Conservation (phyloP, 2,888 invertebrate species). For the Acrocera orbiculus region DNA sequence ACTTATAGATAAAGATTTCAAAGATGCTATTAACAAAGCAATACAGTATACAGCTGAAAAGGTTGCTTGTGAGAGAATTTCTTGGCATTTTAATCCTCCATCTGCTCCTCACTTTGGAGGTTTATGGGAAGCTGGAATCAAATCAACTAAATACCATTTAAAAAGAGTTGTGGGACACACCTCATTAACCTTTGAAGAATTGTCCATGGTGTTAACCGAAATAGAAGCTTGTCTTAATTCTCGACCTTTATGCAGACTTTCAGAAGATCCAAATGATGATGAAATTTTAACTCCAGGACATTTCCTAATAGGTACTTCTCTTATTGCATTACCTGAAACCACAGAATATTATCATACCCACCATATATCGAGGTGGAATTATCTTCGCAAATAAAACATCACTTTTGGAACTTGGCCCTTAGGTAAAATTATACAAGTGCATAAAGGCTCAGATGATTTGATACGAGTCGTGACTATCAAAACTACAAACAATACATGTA, state of each 20-base stretch:
- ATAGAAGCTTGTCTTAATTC: conserved; percentile 18
- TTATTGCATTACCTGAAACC: conserved; percentile 9
- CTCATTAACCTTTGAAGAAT: conserved; percentile 16
- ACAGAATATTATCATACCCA: conserved; percentile 4
- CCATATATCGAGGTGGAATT: conserved; percentile 1
- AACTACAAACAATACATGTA: no score
- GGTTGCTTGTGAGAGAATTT: background rate
- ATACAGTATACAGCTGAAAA: background rate
- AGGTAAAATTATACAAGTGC: no score
- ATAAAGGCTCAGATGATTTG: no score
- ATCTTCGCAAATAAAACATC: conserved; percentile 1
- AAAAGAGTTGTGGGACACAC: conserved; percentile 13
- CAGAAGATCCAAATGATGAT: conserved; percentile 10
- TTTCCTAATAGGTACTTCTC: conserved; percentile 8
- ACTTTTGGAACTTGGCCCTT: conserved; percentile 9
- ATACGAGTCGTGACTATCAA: no score
- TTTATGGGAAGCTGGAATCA: conserved; percentile 19
- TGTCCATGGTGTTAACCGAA: conserved; percentile 14
- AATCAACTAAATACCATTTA: conserved; percentile 17
- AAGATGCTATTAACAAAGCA: background rate
- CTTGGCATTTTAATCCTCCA: conserved; percentile 20
- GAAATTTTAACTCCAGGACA: conserved; percentile 10
- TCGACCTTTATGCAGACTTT: conserved; percentile 13
- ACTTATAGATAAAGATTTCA: background rate
- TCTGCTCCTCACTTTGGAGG: conserved; percentile 19